Evolutionary conservation across 2,797 vertebrate genomes (phyloP).

Genomic region (Sorex maritimensis): DNA sequence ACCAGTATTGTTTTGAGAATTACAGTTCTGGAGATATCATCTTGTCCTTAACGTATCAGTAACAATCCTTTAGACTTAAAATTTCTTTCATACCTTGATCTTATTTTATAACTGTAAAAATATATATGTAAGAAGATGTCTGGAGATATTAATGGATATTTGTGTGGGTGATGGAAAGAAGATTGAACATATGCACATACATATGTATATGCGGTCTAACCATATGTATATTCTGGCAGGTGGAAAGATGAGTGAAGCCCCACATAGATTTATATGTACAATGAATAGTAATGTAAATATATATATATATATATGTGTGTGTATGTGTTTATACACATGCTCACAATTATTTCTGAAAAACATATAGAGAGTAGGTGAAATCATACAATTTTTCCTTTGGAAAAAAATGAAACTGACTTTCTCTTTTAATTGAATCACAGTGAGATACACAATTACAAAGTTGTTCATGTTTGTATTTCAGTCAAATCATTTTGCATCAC

Average conservation of each 20-base stretch:
- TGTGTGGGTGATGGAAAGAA: neutral
- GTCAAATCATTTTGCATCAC: no score
- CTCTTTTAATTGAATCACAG: no score
- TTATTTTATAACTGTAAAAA: neutral
- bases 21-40: neutral
- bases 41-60: slow-evolving; percentile 49
- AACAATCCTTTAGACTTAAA: slow-evolving; percentile 3
- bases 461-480: no score
- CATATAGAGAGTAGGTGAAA: neutral
- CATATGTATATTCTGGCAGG: neutral
- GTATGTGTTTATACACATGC: neutral
- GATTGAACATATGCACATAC: neutral
- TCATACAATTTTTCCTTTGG: slow-evolving; percentile 14
- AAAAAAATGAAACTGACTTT: neutral
- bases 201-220: neutral
- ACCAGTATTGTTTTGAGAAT: neutral
- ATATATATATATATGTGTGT: neutral
- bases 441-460: no score
- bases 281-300: neutral
- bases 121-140: slow-evolving; percentile 1
- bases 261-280: neutral
- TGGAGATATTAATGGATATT: neutral
- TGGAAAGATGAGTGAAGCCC: neutral
- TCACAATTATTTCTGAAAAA: neutral
- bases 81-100: slow-evolving; percentile 1